A percentile compares a stretch with the other conserved stretches of the same genome.
Evolutionary conservation across 2,888 invertebrate genomes (phyloP).

Genomic region (Eupithecia subumbrata): DNA sequence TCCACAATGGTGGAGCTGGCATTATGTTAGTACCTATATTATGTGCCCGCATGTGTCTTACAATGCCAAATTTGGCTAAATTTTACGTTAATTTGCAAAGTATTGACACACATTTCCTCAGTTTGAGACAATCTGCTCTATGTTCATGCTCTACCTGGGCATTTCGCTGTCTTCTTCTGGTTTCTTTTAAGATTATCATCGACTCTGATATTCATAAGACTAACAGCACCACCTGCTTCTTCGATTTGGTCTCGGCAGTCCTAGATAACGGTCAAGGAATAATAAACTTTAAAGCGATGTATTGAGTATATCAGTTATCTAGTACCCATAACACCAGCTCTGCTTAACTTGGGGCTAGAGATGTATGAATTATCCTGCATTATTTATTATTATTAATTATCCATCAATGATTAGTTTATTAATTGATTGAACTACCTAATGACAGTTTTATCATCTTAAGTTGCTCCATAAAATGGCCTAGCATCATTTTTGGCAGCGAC

Average conservation of each 20-base stretch:
- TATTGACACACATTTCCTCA: background rate
- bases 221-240: background rate
- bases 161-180: background rate
- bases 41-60: background rate
- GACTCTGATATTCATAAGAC: background rate
- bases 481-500: constrained; percentile 53
- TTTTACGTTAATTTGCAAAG: background rate
- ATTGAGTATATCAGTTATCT: too few relatives aligned
- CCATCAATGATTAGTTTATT: background rate
- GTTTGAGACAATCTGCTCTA: background rate
- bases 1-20: background rate
- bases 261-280: background rate
- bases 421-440: background rate
- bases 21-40: background rate
- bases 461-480: constrained; percentile 29
- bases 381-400: background rate
- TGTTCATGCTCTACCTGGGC: background rate
- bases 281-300: background rate
- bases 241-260: background rate
- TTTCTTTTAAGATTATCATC: background rate
- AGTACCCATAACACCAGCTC: too few relatives aligned
- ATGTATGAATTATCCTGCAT: too few relatives aligned
- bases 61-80: background rate
- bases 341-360: too few relatives aligned
- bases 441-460: background rate